Base-by-base conservation (phyloP, 2,113 vertebrate species). In the Spea bombifrons region DNA sequence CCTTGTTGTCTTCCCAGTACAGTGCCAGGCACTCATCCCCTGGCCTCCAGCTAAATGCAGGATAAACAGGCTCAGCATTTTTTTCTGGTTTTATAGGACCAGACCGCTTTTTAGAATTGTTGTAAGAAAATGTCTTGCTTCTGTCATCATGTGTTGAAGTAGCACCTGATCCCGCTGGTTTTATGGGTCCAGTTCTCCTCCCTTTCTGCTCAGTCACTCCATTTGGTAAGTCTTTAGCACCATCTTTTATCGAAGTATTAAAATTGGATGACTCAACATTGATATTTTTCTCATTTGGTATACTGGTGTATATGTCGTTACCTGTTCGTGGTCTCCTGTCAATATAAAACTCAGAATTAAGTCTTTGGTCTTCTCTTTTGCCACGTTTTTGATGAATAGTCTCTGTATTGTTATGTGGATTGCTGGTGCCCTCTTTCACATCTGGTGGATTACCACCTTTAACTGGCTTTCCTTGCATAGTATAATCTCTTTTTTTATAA, bases 1-100 rank as follows among this genome's bases (percentile, higher is more conserved):
- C 97, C 96, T 99, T 99, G 84, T 96, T 95, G 84, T 99, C 97
- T 86, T 99, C 97, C 97, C 97, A 99, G 86, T 99, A 99, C 82
- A 98, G 93, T 74, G 96, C 97, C 87, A 98, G 91, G 85, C 97
- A 99, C 85, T 95, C 94, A 88, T 98, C 96, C 75, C 96, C 96
- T 17, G 96, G 93, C 89, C 94, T 98, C 97, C 96, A 99, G 76
- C 84, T 85, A 82, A 88, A 92, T 73, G 84, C 85, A 70, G 88
- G 90, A 82, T 92, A 75, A 13, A 88, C 85, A 50, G 87, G 90
- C 78, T 97, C 95, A 74, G 92, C n/a, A 75, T 92, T 89, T 87
- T 92, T 93, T 72, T 93, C 93, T 66, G 93, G 91, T 82, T 94
- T 96, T 84, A 94, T 92, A 71, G 94, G 95, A 47, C 96, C 95